These are phyloP conservation scores for Mnemiopsis leidyi DNA, from an alignment of 37 sponge, comb jelly and placozoan genomes.

Conservation along the genomic window DNA sequence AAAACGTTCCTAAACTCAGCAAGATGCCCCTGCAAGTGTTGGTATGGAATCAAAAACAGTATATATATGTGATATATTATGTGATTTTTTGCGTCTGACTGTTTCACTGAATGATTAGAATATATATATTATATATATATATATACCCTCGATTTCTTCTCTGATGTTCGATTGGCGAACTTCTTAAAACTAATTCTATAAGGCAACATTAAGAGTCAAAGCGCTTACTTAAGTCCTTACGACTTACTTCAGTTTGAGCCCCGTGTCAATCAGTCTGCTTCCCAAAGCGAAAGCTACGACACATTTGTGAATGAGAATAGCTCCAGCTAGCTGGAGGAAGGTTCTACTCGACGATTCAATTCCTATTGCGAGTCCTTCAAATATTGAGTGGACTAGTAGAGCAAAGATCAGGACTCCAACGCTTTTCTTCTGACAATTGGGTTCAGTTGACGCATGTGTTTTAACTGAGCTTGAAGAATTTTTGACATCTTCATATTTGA, in stretches of 20 bases:
- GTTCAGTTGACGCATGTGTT: no score
- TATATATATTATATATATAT: no score
- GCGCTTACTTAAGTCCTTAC: no score
- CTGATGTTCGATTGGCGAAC: no score
- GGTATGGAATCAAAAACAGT: no score
- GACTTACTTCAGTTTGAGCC: neutral
- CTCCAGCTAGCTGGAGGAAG: slow-evolving; percentile 7
- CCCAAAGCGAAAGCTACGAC: slow-evolving; percentile 12
- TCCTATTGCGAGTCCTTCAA: slow-evolving; percentile 34
- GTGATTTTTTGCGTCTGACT: no score
- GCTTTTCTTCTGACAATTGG: neutral
- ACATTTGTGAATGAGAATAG: slow-evolving; percentile 12
- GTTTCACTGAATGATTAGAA: no score
- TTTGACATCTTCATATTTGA: no score
- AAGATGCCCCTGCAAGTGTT: neutral
- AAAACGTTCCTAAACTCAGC: neutral
- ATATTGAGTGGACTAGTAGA: neutral
- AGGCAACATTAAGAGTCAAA: no score
- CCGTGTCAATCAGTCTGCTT: neutral
- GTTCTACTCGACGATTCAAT: neutral
- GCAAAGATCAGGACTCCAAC: slow-evolving; percentile 17
- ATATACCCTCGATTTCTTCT: no score
- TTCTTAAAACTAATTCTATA: no score
- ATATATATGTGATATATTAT: no score
- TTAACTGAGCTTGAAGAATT: neutral